Base-by-base conservation (phyloP, 2,888 invertebrate genomes). In the Dioctria linearis region DNA sequence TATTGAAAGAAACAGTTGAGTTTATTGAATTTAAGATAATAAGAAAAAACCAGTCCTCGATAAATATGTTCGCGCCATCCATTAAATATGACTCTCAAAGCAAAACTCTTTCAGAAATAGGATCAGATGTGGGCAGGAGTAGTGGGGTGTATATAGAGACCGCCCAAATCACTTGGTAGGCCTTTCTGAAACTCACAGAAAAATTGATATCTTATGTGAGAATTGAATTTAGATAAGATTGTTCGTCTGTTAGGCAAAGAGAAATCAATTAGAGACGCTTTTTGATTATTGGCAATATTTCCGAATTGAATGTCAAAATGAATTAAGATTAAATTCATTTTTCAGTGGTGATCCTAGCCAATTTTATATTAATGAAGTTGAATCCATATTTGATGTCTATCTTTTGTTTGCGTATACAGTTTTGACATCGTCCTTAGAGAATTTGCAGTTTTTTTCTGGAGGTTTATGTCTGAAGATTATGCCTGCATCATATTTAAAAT, bases 61-160 rank as follows among this genome's bases (percentile, higher is more conserved):
- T 25, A 25, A 25, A 25, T 0, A 25, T 25, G 25, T 25, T 25
- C 25, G 25, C 25, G 25, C 25, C 25, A 25, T 25, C 25, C 25
- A 25, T 25, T 25, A 25, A 25, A 25, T 25, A 25, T 25, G 25
- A 25, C 25, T 25, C 25, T 25, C 25, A 25, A 25, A 25, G 25
- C 25, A 69, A 51, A 69, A 49, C 49, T 69, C 25, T 69, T 69
- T 51, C 69, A 69, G 49, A 69, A 69, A 69, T 69, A 69, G 69
- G 69, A 69, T 69, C 49, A 69, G 69, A 43, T 49, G 49, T 69
- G 69, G 25, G 25, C 25, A 25, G 25, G 25, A 25, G 25, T 25
- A 25, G 25, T 25, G 25, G 25, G 25, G 25, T 25, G 25, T 25
- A 25, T 25, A 25, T 25, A 25, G 25, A 25, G 25, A 25, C 69